Evolutionary conservation across 2,113 vertebrate species (phyloP).

Genomic region (Scalopus aquaticus): DNA sequence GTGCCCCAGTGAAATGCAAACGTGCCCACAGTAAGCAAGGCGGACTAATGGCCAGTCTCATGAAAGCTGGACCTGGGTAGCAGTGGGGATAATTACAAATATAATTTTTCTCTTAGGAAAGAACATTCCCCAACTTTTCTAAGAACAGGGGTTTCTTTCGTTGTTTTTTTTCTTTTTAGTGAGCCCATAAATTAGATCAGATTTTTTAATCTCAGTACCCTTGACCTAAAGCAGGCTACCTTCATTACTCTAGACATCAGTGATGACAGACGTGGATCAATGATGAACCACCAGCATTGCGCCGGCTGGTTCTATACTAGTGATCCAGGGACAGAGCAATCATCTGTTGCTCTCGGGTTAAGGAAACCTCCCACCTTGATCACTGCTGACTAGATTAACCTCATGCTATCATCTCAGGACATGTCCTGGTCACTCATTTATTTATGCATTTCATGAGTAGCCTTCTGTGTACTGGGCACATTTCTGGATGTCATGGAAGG

Average conservation of each 20-base stretch:
- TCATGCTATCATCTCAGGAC: not conserved
- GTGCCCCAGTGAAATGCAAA: not conserved
- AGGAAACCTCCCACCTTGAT: not conserved
- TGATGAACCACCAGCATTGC: not conserved
- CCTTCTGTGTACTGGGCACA: not conserved
- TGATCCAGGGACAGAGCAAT: not conserved
- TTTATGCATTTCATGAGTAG: not conserved
- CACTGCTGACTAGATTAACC: not conserved
- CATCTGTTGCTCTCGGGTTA: not conserved
- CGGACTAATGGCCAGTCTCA: not conserved
- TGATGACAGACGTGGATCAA: not conserved
- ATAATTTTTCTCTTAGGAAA: not conserved
- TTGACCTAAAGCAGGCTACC: not conserved
- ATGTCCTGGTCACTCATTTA: not conserved
- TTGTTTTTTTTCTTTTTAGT: not conserved
- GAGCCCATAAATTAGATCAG: not conserved
- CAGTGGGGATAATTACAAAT: not conserved
- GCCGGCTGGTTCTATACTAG: not conserved
- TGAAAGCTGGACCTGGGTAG: not conserved
- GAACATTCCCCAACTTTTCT: not conserved
- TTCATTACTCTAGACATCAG: not conserved
- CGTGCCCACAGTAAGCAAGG: not conserved
- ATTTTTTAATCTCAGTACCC: not conserved
- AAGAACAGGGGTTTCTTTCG: not conserved
- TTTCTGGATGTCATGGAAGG: not conserved